A percentile compares a stretch with the other conserved stretches of the same genome.
Evolutionary conservation across 1,140 invertebrate species (phyloP).

Genomic region (Bathynomus jamesi): DNA sequence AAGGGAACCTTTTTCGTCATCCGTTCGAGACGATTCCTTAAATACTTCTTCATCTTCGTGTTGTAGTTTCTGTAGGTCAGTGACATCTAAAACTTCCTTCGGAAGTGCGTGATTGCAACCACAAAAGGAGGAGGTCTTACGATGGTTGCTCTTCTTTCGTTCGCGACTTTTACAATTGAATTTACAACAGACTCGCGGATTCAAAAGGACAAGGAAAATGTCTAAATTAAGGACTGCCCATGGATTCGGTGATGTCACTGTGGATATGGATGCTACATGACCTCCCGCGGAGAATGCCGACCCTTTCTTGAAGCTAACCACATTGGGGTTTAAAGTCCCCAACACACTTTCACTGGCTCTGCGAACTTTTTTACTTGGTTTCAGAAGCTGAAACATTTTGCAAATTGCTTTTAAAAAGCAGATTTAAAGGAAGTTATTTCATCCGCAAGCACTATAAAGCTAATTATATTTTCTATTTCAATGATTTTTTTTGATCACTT

Average conservation of each 20-base stretch:
- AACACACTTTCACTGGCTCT: background rate
- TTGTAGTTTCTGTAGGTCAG: too few relatives aligned
- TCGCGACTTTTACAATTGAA: background rate
- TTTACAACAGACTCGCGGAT: slow-evolving; percentile 15
- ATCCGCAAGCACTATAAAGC: too few relatives aligned
- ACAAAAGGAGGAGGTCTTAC: background rate
- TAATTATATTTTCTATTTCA: too few relatives aligned
- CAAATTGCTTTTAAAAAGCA: too few relatives aligned
- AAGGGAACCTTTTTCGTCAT: too few relatives aligned
- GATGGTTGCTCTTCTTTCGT: background rate
- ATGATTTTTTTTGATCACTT: too few relatives aligned
- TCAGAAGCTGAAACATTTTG: background rate
- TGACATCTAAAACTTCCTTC: too few relatives aligned
- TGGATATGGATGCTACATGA: slow-evolving; percentile 17
- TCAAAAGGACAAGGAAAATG: slow-evolving; percentile 26
- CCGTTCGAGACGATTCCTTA: too few relatives aligned
- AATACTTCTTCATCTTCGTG: too few relatives aligned
- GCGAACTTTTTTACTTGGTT: background rate
- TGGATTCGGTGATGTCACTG: slow-evolving; percentile 15
- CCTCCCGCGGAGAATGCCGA: background rate
- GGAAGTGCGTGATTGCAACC: background rate
- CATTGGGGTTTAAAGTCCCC: background rate
- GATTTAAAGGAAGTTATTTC: too few relatives aligned
- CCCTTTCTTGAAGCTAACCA: background rate
- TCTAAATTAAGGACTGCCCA: slow-evolving; percentile 34